Percentiles rank a stretch among this genome's conserved stretches.
Evolutionary conservation across 2,888 invertebrate species (phyloP).

Genomic region (Epirrita christyi): DNA sequence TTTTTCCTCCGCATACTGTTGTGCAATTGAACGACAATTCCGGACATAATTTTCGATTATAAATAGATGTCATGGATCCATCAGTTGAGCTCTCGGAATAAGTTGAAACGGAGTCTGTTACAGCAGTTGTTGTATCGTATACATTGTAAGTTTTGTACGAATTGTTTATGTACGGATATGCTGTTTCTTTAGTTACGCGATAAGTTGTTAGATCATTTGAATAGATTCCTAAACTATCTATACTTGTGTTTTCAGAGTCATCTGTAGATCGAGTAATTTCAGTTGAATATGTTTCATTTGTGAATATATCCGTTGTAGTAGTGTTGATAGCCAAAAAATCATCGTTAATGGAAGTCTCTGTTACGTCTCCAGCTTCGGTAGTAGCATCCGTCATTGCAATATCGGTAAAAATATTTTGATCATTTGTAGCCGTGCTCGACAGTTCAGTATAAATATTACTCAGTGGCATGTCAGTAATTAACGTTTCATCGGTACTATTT

Average conservation of each 20-base stretch:
- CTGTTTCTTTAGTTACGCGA: slow-evolving; percentile 7
- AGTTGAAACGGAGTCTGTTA: slow-evolving; percentile 3
- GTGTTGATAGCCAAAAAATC: slow-evolving; percentile 18
- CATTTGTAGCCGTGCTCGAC: slow-evolving; percentile 1
- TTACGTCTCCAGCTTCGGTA: slow-evolving; percentile 17
- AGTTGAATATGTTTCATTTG: slow-evolving; percentile 1
- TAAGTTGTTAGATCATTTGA: slow-evolving; percentile 7
- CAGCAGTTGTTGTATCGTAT: slow-evolving; percentile 20
- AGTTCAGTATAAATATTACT: slow-evolving; percentile 9
- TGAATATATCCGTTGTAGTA: slow-evolving; percentile 10
- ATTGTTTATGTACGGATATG: slow-evolving; percentile 6
- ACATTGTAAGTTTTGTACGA: slow-evolving; percentile 4
- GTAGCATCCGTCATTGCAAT: slow-evolving; percentile 28
- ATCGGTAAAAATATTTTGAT: slow-evolving; percentile 10
- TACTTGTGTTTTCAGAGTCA: neutral
- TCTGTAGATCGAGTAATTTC: slow-evolving; percentile 2
- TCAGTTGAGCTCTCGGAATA: slow-evolving; percentile 9
- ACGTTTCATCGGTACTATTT: slow-evolving; percentile 4
- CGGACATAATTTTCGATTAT: slow-evolving; percentile 46
- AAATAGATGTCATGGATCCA: slow-evolving; percentile 6
- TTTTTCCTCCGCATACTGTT: slow-evolving; percentile 57
- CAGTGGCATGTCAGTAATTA: slow-evolving; percentile 6
- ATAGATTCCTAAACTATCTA: neutral
- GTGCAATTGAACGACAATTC: slow-evolving; percentile 66
- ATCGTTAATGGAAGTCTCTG: slow-evolving; percentile 4